Percentiles rank a stretch among this genome's conserved stretches.
Conservation (phyloP, 2,888 invertebrate species). For the Lymantria dispar region DNA sequence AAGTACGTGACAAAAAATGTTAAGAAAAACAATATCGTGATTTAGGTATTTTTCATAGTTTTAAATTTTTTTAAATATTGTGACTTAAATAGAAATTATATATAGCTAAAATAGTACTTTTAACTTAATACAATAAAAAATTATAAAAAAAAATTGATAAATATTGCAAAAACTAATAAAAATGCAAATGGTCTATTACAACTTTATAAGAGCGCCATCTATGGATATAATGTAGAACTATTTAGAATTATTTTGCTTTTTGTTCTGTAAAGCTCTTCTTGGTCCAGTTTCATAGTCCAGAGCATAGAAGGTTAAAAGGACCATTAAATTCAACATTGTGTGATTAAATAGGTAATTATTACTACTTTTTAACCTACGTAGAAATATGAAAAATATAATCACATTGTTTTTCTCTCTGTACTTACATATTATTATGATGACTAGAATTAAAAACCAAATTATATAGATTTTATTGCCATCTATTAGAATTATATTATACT, state of each 20-base stretch:
- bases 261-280: no score
- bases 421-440: no score
- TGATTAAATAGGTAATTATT: no score
- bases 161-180: neutral
- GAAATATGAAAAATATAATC: no score
- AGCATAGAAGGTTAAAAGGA: neutral
- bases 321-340: no score
- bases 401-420: no score
- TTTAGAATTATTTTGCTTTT: neutral
- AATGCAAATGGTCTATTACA: neutral
- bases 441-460: neutral
- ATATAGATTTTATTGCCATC: no score
- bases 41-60: neutral
- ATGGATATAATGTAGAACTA: neutral
- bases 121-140: neutral
- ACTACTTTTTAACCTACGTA: no score
- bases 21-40: neutral
- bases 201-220: neutral
- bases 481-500: no score
- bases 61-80: neutral
- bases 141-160: neutral
- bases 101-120: neutral
- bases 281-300: neutral
- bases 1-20: neutral
- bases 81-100: neutral